phyloP scores from a whole-genome alignment of 2,113 vertebrate species.

The Todiramphus saurophagus region DNA sequence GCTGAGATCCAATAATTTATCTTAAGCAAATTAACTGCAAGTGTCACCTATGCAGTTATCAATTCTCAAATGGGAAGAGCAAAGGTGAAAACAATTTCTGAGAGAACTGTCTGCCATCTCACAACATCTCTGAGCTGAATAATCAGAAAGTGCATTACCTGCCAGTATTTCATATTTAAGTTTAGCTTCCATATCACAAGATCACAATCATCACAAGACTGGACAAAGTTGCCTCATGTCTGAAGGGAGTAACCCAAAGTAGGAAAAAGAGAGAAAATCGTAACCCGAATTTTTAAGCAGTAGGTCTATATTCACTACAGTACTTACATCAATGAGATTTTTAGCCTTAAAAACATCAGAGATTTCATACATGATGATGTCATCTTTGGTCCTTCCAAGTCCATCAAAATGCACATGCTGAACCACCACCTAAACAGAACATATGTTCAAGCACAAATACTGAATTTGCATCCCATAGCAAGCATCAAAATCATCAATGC shows the following conservation, averaged over 20 bases:
- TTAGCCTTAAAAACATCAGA: conserved; percentile 90
- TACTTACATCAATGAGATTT: conserved; percentile 92
- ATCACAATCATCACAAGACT: not conserved
- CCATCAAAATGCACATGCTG: conserved; percentile 93
- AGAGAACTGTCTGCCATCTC: not conserved
- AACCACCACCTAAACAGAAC: conserved; percentile 84
- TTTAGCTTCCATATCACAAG: not conserved
- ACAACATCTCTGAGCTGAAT: not conserved
- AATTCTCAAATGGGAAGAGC: not conserved
- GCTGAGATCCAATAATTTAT: not conserved
- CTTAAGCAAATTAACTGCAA: not conserved
- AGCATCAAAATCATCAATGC: not conserved
- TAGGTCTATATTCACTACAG: not conserved
- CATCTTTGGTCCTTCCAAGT: conserved; percentile 92
- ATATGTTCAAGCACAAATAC: not conserved
- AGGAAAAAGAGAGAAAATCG: not conserved
- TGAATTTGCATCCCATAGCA: not conserved
- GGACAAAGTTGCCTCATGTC: not conserved
- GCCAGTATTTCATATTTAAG: not conserved
- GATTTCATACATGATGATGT: conserved; percentile 92
- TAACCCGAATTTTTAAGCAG: not conserved
- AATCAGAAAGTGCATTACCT: not conserved
- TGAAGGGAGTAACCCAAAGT: not conserved
- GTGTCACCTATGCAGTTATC: not conserved
- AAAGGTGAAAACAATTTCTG: not conserved